A percentile compares a stretch with the other conserved stretches of the same genome.
These are phyloP conservation scores for Leptinotarsa tumamoca DNA, from an alignment of 2,888 invertebrate genomes.

Conservation along the genomic window DNA sequence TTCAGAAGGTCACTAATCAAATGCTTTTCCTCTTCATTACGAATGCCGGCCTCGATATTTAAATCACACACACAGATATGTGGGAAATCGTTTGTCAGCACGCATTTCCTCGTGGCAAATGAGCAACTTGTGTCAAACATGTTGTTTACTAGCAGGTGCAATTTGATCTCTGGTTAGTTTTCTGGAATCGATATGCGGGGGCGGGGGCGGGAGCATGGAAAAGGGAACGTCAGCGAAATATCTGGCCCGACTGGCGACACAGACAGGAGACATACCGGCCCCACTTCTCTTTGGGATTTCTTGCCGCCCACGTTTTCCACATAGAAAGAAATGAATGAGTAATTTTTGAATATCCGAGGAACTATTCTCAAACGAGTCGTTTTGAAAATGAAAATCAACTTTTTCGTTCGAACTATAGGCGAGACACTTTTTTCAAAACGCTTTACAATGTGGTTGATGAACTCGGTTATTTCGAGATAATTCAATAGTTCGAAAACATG, in stretches of 20 bases:
- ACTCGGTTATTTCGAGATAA: no score
- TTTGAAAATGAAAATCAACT: background rate
- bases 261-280: constrained; percentile 53
- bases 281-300: constrained; percentile 30
- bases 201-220: constrained; percentile 13
- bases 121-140: background rate
- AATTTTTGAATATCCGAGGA: background rate
- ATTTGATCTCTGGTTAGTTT: constrained; percentile 15
- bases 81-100: background rate
- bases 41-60: no score
- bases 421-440: no score
- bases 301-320: constrained; percentile 10
- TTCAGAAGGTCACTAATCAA: no score
- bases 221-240: constrained; percentile 38
- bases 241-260: constrained; percentile 59
- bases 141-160: constrained; percentile 27
- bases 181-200: constrained; percentile 28
- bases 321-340: background rate
- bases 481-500: no score
- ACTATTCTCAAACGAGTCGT: background rate
- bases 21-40: no score
- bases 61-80: no score
- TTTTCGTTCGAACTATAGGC: background rate
- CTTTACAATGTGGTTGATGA: no score
- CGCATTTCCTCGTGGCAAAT: background rate